Evolutionary conservation across 1,140 invertebrate species (phyloP).

Genomic region (Brevipalpus yothersi): DNA sequence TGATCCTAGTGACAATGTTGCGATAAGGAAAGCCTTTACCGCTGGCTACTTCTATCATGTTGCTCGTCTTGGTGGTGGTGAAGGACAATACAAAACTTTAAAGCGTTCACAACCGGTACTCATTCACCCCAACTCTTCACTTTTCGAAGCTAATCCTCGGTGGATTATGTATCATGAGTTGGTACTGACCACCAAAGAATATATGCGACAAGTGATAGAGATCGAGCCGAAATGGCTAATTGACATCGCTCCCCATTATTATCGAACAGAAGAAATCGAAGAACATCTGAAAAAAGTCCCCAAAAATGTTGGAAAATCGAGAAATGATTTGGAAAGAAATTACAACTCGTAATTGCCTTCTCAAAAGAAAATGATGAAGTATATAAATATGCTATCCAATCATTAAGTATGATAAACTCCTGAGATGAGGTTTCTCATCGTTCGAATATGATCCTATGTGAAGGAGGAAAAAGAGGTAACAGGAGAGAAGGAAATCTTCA

Average conservation of each 20-base stretch:
- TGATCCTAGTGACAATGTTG: conserved; percentile 77
- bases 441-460: no score
- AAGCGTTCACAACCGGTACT: conserved; percentile 96
- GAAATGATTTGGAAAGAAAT: conserved; percentile 2
- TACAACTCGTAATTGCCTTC: background rate
- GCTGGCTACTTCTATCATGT: conserved; percentile 97
- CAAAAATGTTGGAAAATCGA: conserved; percentile 7
- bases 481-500: no score
- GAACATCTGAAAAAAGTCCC: conserved; percentile 8
- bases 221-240: conserved; percentile 99
- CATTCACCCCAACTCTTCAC: conserved; percentile 90
- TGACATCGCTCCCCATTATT: conserved; percentile 96
- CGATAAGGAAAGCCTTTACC: conserved; percentile 92
- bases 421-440: no score
- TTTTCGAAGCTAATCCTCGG: conserved; percentile 96
- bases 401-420: no score
- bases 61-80: conserved; percentile 96
- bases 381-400: no score
- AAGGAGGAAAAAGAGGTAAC: no score
- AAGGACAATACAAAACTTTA: conserved; percentile 75
- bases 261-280: conserved; percentile 39
- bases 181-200: conserved; percentile 97
- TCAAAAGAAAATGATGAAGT: no score
- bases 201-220: conserved; percentile 95
- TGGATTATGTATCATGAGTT: conserved; percentile 96